Evolutionary conservation across 30 jellyfish, hydroid and myxozoan genomes (phyloP).

Genomic region (Rhopilema esculentum): DNA sequence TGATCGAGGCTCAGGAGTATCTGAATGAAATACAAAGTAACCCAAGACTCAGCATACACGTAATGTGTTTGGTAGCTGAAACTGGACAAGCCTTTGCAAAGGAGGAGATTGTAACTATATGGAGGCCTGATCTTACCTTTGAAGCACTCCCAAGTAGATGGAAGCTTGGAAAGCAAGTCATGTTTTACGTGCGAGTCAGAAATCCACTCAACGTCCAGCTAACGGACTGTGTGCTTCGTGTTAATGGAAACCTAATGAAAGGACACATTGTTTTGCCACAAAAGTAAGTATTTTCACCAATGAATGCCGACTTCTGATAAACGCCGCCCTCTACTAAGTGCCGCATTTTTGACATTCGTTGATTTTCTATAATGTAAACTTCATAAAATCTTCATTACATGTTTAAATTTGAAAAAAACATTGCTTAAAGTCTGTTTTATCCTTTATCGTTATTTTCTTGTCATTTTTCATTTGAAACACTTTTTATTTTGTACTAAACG

Average conservation of each 20-base stretch:
- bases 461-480: no score
- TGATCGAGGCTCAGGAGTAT: constrained; percentile 61
- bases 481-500: no score
- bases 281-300: constrained; percentile 57
- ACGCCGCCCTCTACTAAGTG: no score
- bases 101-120: constrained; percentile 77
- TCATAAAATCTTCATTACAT: no score
- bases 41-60: constrained; percentile 82
- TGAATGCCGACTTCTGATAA: no score
- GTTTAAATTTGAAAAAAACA: neutral
- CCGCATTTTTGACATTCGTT: no score
- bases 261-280: constrained; percentile 83
- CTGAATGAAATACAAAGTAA: constrained; percentile 62
- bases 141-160: constrained; percentile 78
- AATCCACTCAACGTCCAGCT: constrained; percentile 71
- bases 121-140: constrained; percentile 81
- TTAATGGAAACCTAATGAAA: constrained; percentile 85
- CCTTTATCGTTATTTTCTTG: no score
- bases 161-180: constrained; percentile 73
- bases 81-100: constrained; percentile 87
- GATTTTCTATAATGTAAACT: no score
- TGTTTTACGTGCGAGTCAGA: constrained; percentile 74
- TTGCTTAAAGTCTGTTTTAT: no score
- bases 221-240: constrained; percentile 80
- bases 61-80: constrained; percentile 71